phyloP scores from a whole-genome alignment of 2,113 vertebrate species.

The Ceyx melanurus region DNA sequence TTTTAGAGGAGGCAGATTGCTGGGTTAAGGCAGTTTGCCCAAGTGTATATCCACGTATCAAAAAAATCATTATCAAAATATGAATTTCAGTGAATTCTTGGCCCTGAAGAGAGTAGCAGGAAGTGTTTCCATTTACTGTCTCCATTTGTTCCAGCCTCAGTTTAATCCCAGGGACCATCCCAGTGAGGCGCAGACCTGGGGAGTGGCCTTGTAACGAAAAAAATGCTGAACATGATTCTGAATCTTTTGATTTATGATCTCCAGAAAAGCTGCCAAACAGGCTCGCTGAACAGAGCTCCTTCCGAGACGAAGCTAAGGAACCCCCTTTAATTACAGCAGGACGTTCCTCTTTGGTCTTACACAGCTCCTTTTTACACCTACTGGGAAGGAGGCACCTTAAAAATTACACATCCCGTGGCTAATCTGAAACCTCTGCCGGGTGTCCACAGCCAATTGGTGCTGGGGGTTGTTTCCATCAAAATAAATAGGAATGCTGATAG shows the following conservation, averaged over 20 bases:
- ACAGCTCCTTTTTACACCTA: neutral
- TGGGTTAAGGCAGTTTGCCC: neutral
- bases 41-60: neutral
- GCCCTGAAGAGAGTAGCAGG: neutral
- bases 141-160: neutral
- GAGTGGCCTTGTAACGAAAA: neutral
- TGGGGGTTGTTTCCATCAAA: neutral
- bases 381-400: neutral
- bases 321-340: neutral
- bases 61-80: neutral
- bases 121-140: neutral
- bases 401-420: neutral
- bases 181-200: neutral
- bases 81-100: neutral
- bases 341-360: neutral
- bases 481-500: neutral
- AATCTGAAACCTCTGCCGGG: neutral
- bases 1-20: neutral
- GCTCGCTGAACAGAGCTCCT: neutral
- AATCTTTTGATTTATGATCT: conserved; percentile 38
- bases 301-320: neutral
- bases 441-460: rapidly evolving
- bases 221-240: neutral
- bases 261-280: neutral
- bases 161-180: neutral